Conservation (phyloP, 2,888 invertebrate genomes). For the Trimorus sp. region DNA sequence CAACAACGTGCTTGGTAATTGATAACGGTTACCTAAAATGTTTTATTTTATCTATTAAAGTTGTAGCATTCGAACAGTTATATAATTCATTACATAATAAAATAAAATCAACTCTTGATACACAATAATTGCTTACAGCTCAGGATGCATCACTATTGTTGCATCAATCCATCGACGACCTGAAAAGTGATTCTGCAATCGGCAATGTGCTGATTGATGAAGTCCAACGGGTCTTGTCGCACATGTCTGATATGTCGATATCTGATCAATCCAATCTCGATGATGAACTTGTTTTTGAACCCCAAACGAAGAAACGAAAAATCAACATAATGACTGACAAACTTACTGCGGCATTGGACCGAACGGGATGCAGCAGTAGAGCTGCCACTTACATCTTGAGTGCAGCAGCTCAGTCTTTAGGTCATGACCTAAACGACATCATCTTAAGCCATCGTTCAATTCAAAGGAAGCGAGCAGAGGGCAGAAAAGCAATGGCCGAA, state of each 20-base stretch:
- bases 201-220: background rate
- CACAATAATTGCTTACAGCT: background rate
- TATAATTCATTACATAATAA: background rate
- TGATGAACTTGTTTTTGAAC: too few species aligned
- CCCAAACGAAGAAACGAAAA: background rate
- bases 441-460: slow-evolving; percentile 13
- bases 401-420: slow-evolving; percentile 3
- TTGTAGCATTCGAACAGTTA: background rate
- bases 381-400: background rate
- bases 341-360: slow-evolving; percentile 10
- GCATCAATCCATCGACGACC: background rate
- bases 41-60: background rate
- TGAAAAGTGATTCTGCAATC: background rate
- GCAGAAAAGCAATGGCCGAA: background rate
- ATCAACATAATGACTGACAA: background rate
- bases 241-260: background rate
- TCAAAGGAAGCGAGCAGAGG: background rate
- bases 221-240: background rate
- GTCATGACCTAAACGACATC: slow-evolving; percentile 8
- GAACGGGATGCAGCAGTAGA: slow-evolving; percentile 3
- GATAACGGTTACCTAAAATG: background rate
- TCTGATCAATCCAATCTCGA: background rate
- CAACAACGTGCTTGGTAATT: background rate
- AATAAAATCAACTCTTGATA: too few species aligned
- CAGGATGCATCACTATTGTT: background rate